Evolutionary conservation across 2,113 vertebrate species (phyloP).

Genomic region (Donacobius atricapilla): DNA sequence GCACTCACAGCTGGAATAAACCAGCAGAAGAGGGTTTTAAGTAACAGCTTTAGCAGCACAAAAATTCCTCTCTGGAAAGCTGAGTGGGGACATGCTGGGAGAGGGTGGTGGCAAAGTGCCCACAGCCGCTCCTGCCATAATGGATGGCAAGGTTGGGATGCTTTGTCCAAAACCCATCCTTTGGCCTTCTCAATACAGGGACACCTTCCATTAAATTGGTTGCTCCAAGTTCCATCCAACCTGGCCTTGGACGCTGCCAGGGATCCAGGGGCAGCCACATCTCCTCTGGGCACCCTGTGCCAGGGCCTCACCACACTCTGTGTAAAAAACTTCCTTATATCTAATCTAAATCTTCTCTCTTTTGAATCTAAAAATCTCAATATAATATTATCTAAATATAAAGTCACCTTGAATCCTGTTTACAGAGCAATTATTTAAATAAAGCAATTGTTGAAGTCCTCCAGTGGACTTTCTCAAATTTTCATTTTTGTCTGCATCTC

Average conservation of each 20-base stretch:
- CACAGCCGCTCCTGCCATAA: not conserved
- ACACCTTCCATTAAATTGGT: not conserved
- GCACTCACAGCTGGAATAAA: not conserved
- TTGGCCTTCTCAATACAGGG: not conserved
- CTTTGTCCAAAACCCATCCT: not conserved
- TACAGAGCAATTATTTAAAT: not conserved
- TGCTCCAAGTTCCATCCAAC: not conserved
- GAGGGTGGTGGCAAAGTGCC: not conserved
- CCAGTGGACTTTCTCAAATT: not conserved
- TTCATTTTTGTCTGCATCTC: not conserved
- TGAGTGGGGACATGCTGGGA: not conserved
- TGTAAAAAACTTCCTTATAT: not conserved
- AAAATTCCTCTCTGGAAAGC: not conserved
- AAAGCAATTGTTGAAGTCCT: not conserved
- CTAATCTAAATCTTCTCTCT: not conserved
- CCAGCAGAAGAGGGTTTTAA: not conserved
- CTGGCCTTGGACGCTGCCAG: not conserved
- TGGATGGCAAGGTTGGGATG: not conserved
- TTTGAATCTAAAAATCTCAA: not conserved
- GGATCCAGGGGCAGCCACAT: not conserved
- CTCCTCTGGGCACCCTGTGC: not conserved
- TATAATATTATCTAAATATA: not conserved
- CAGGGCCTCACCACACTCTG: not conserved
- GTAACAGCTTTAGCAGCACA: not conserved
- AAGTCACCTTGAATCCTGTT: not conserved